Conservation (phyloP, 2,888 invertebrate genomes). For the Polyploca ridens region DNA sequence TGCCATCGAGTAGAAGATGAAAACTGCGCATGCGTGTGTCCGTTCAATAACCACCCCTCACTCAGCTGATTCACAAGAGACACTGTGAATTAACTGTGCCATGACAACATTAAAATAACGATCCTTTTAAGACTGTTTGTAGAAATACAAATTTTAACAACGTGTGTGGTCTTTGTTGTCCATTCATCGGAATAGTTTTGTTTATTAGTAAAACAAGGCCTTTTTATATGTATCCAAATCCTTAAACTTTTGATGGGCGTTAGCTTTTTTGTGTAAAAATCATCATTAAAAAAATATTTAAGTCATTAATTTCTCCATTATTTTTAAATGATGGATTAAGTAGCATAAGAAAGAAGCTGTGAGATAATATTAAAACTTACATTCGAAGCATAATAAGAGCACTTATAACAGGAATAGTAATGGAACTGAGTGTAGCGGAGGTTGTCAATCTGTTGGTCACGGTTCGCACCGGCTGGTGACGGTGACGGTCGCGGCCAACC, state of each 20-base stretch:
- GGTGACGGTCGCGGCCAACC: slow-evolving; percentile 24
- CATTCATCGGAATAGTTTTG: no score
- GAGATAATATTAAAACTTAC: not conserved
- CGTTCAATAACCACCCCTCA: slow-evolving; percentile 69
- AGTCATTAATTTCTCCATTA: no score
- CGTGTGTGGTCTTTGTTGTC: no score
- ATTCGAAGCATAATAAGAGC: slow-evolving; percentile 4
- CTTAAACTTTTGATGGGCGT: no score
- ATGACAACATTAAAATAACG: not conserved
- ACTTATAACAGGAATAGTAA: slow-evolving; percentile 9
- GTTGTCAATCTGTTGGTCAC: slow-evolving; percentile 21
- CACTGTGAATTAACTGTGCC: not conserved
- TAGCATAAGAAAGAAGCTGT: slow-evolving; percentile 1
- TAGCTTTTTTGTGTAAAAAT: no score
- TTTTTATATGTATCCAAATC: no score
- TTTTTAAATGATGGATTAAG: not conserved
- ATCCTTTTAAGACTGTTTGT: no score
- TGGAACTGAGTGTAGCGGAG: not conserved
- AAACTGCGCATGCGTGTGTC: slow-evolving; percentile 70
- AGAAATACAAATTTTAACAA: no score
- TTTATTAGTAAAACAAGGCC: no score
- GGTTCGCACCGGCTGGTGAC: slow-evolving; percentile 16
- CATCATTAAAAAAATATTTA: no score
- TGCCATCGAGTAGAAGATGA: slow-evolving; percentile 35
- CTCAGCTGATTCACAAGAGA: slow-evolving; percentile 57